These are phyloP conservation scores for Drosophila lacertosa DNA, from an alignment of 1,140 invertebrate species.

Conservation along the genomic window DNA sequence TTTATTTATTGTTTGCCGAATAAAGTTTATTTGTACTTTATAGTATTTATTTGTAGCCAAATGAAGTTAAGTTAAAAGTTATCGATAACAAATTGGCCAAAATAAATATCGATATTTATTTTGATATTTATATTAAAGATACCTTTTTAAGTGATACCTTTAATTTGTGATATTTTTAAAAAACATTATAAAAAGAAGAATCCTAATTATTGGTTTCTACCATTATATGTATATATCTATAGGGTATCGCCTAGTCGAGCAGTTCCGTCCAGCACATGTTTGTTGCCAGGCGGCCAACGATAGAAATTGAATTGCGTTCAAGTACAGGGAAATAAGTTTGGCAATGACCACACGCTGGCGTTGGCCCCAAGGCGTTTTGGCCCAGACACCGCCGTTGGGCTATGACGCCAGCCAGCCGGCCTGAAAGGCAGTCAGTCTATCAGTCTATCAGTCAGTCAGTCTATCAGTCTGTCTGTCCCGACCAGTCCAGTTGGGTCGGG, in stretches of 20 bases:
- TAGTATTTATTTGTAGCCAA: no score
- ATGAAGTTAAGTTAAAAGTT: no score
- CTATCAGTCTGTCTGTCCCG: neutral
- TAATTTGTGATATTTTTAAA: no score
- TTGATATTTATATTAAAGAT: no score
- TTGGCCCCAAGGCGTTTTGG: conserved; percentile 2
- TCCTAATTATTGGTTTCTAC: no score
- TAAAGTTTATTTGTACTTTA: no score
- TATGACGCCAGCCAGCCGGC: conserved; percentile 50
- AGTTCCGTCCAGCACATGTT: conserved; percentile 23
- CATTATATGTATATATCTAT: neutral
- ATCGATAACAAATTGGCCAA: no score
- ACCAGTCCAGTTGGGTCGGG: neutral
- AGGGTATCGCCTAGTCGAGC: neutral
- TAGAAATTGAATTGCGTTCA: conserved; percentile 55
- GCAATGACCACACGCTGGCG: conserved; percentile 61
- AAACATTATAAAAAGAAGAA: no score
- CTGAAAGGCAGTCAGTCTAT: conserved; percentile 5
- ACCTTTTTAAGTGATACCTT: no score
- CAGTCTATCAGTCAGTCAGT: neutral
- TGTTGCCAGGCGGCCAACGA: conserved; percentile 20
- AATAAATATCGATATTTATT: no score
- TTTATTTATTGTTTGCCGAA: no score
- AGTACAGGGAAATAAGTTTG: conserved; percentile 76
- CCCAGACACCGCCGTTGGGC: conserved; percentile 19